These are phyloP conservation scores for Capitella teleta DNA, from an alignment of 1,140 invertebrate genomes.

Conservation along the genomic window DNA sequence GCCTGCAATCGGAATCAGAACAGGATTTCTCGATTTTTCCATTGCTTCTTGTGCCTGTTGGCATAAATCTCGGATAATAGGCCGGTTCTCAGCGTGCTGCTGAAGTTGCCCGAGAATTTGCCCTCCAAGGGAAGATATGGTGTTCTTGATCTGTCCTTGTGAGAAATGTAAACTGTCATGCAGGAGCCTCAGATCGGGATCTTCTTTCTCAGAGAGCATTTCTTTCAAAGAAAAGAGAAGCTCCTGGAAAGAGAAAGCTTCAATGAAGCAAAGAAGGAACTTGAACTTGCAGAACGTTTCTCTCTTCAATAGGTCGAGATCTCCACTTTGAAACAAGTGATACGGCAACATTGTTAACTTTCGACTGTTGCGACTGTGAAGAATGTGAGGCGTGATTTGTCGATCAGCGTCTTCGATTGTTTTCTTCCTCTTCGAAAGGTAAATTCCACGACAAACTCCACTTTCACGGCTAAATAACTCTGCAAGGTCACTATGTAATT, in stretches of 20 bases:
- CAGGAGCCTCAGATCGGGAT: too few species aligned
- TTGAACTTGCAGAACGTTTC: background rate
- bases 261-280: background rate
- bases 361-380: conserved; percentile 58
- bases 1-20: too few species aligned
- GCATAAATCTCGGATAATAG: too few species aligned
- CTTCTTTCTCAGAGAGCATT: too few species aligned
- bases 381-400: conserved; percentile 81
- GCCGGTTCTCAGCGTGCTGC: too few species aligned
- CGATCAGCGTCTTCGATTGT: conserved; percentile 56
- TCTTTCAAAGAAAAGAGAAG: too few species aligned
- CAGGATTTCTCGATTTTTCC: too few species aligned
- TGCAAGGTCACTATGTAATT: conserved; percentile 2
- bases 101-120: too few species aligned
- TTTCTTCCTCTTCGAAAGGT: background rate
- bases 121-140: too few species aligned
- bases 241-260: background rate
- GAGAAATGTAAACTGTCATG: too few species aligned
- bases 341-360: conserved; percentile 63
- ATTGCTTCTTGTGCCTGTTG: too few species aligned
- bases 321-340: conserved; percentile 55
- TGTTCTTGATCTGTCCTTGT: too few species aligned
- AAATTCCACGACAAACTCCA: background rate
- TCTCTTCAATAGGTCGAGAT: background rate
- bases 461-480: background rate